Conservation (phyloP, 2,797 vertebrate genomes). For the Arctocebus calabarensis region DNA sequence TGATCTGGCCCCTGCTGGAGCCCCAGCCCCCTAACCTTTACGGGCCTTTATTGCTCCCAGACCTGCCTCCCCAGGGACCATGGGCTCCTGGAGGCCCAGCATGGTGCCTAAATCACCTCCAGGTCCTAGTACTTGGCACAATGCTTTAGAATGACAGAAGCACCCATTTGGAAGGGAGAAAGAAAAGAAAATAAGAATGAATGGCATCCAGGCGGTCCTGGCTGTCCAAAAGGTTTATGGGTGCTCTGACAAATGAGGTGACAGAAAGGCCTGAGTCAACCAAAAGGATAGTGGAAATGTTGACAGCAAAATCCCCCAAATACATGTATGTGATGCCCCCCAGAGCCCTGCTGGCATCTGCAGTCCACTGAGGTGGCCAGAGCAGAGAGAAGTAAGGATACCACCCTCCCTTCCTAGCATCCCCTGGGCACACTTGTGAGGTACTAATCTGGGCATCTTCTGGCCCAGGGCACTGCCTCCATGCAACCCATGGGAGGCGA, state of each 20-base stretch:
- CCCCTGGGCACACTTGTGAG: neutral
- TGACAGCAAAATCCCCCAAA: neutral
- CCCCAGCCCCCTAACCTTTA: no score
- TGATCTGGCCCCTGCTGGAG: neutral
- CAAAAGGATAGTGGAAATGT: neutral
- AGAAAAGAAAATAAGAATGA: neutral
- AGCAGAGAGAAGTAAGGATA: neutral
- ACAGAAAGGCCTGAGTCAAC: neutral
- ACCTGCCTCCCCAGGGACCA: neutral
- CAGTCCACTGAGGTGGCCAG: neutral
- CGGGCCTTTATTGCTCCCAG: neutral
- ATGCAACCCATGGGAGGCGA: neutral
- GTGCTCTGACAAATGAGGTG: neutral
- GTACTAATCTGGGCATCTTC: accelerated
- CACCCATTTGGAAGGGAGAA: neutral
- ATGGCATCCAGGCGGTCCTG: neutral
- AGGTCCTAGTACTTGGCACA: no score
- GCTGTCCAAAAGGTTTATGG: neutral
- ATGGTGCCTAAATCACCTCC: neutral
- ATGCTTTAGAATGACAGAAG: neutral
- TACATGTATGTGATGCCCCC: neutral
- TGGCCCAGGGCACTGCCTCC: neutral
- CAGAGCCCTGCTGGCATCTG: neutral
- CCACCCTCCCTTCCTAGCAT: neutral
- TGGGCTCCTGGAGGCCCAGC: neutral